Percentiles rank a stretch among this genome's conserved stretches.
Conservation (phyloP, 2,888 invertebrate genomes). For the Achlya flavicornis region DNA sequence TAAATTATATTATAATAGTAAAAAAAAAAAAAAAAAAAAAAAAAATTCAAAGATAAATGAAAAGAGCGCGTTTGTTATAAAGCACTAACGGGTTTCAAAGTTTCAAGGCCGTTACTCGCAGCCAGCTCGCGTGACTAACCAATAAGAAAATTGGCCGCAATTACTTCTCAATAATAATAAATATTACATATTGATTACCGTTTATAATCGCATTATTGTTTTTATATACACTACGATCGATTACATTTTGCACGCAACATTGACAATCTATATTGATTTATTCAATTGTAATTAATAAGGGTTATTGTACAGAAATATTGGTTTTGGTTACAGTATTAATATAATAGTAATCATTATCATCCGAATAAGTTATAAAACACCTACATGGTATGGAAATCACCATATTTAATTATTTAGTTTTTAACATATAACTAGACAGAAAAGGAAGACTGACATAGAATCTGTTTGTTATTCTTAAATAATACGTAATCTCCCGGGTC, state of each 20-base stretch:
- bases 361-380: no score
- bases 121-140: conserved; percentile 12
- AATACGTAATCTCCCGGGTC: no score
- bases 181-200: conserved; percentile 12
- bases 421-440: no score
- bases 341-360: no score
- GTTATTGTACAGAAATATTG: no score
- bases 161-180: not conserved
- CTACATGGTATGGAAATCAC: no score
- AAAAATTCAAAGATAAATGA: not conserved
- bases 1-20: no score
- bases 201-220: not conserved
- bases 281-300: not conserved
- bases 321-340: no score
- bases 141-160: not conserved
- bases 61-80: not conserved
- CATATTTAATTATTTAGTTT: no score
- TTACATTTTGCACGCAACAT: not conserved
- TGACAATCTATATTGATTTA: not conserved
- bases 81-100: not conserved
- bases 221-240: not conserved
- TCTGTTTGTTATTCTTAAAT: no score
- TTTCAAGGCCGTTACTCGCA: not conserved
- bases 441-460: no score
- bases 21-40: no score